Evolutionary conservation across 1,140 invertebrate genomes (phyloP).

Genomic region (Plutomurus gul): DNA sequence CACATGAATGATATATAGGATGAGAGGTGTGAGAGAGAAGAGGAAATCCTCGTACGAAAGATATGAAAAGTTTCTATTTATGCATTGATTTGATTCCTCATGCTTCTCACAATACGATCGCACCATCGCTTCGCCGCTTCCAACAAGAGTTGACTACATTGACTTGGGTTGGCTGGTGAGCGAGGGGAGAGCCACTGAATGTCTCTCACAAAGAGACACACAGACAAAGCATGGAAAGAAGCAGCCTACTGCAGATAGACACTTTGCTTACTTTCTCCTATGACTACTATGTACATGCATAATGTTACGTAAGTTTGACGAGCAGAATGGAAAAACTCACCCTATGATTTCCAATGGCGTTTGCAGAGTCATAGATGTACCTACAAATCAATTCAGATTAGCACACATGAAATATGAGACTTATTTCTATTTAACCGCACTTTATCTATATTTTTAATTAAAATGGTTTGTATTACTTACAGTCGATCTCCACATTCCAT

Average conservation of each 20-base stretch:
- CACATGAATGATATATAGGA: constrained; percentile 22
- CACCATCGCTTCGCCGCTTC: neutral
- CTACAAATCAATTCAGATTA: too few relatives aligned
- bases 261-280: constrained; percentile 6
- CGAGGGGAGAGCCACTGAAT: neutral
- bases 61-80: constrained; percentile 28
- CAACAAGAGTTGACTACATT: neutral
- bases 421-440: too few relatives aligned
- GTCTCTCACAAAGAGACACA: neutral
- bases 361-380: constrained; percentile 90
- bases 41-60: neutral
- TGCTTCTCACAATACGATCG: too few relatives aligned
- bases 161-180: neutral
- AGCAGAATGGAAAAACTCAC: constrained; percentile 61
- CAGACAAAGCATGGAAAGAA: neutral
- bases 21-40: constrained; percentile 13
- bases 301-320: constrained; percentile 5
- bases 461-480: too few relatives aligned
- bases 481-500: constrained; percentile 93
- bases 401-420: too few relatives aligned
- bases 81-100: constrained; percentile 9
- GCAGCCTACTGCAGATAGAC: neutral
- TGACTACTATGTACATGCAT: neutral
- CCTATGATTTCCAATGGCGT: constrained; percentile 82
- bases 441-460: too few relatives aligned